phyloP scores from a whole-genome alignment of 2,888 invertebrate species.

The Lymantria dispar region DNA sequence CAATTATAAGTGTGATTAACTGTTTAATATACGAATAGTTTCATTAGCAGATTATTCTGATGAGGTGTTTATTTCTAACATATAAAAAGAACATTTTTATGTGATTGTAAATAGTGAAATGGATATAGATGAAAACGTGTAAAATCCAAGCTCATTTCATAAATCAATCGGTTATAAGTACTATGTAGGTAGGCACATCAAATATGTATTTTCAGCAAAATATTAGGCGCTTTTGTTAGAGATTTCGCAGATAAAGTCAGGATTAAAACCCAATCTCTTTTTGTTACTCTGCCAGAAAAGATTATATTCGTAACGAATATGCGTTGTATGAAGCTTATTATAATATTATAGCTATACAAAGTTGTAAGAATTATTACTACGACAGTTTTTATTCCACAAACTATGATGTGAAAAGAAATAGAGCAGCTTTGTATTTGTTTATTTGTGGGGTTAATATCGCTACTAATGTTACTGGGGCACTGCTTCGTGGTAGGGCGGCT shows the following conservation, averaged over 20 bases:
- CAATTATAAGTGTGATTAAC: too few relatives aligned
- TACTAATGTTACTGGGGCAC: not conserved
- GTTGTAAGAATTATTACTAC: conserved; percentile 42
- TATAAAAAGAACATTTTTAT: too few relatives aligned
- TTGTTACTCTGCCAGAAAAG: conserved; percentile 57
- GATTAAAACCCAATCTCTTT: conserved; percentile 65
- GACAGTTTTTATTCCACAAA: conserved; percentile 33
- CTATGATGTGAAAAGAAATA: conserved; percentile 29
- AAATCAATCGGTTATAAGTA: conserved; percentile 46
- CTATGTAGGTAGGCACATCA: conserved; percentile 37
- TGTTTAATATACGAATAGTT: too few relatives aligned
- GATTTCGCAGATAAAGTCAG: conserved; percentile 51
- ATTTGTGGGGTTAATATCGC: conserved; percentile 19
- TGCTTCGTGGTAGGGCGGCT: too few relatives aligned
- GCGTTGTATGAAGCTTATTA: conserved; percentile 38
- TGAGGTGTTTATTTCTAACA: too few relatives aligned
- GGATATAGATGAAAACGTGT: not conserved
- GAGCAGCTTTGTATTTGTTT: conserved; percentile 20
- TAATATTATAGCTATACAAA: conserved; percentile 39
- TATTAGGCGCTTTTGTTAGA: conserved; percentile 44
- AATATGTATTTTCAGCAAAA: conserved; percentile 49
- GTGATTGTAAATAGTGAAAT: too few relatives aligned
- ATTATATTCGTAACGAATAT: conserved; percentile 48
- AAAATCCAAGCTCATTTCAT: conserved; percentile 32
- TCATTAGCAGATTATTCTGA: too few relatives aligned